Evolutionary conservation across 2,797 vertebrate species (phyloP), one percentile per base, ranked within the genome.

Genomic region (Myotis findleyi): DNA sequence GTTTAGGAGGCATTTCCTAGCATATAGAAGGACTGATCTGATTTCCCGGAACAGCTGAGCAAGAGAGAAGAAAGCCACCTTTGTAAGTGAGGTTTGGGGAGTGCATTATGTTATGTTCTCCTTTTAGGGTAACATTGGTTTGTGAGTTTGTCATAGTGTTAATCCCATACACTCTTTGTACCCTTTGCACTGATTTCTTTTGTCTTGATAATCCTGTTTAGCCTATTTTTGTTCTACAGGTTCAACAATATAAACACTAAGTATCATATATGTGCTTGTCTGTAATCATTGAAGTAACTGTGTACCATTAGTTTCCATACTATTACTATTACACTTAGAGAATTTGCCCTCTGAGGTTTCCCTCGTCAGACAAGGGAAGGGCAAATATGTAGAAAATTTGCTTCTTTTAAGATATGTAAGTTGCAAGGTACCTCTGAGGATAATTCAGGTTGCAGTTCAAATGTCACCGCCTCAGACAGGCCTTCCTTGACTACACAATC

Each of bases 401-500:
- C 57, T 87, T 89, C n/a, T 91, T 89, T 77, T 72, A 77, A 88
- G 38, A 69, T 64, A 83, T 71, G 6, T 89, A 75, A 57, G 57
- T 21, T 68, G 41, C 68, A 82, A 62, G 27, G 59, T 62, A 14
- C 27, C 6, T 62, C 27, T 62, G 59, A 62, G 59, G 59, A 62
- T 62, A 30, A 66, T 49, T 72, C 4, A 84, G 80, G 47, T 20
- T 72, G 53, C 47, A 79, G 55, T 38, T 84, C 71, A 38, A 33
- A 36, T 30, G 8, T 85, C 64, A 72, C 30, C 3, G 8, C 44
- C 73, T 71, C 79, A 84, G 41, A 72, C 36, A 77, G 27, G 55
- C 14, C 38, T 75, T 87, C 41, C 33, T 36, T 76, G 51, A 87
- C 14, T 25, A 82, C n/a, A 49, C 17, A 47, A 41, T 59, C 73